Base-by-base conservation (phyloP, 1,140 invertebrate species). In the Pseudomyrmex pallidus region DNA sequence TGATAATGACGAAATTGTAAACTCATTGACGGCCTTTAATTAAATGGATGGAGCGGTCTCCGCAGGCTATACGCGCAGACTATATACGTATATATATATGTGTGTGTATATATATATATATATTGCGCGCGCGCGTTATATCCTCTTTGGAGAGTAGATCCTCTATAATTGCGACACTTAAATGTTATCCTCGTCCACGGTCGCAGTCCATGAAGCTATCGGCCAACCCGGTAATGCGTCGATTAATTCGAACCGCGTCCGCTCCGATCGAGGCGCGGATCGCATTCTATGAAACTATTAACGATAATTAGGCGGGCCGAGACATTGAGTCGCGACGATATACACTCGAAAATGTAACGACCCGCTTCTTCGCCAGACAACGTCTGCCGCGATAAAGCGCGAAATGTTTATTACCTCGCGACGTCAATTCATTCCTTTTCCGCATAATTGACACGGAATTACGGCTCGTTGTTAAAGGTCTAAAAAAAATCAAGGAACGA, bases 111-210 rank as follows among this genome's bases (percentile, higher is more conserved):
- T 35, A 35, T 35, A 35, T 35, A 35, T 7, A 35, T 35, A 35
- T 35, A 35, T 35, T 35, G 35, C 35, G 35, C 35, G 35, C 73
- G 86, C 82, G 87, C 74, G 87, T 88, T 88, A 88, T 85, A 85
- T 78, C 63, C 72, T 35, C 35, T 35, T 35, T 25, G 62, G 77
- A 61, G 64, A 61, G 64, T 83, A 89, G 78, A 89, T 89, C 74
- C 86, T 25, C 73, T 61, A 74, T 89, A 89, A 89, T 89, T 89
- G 87, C 87, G 84, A 89, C 76, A 74, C 83, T 89, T 88, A 88
- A 89, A 68, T 68, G 84, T 82, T 88, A 88, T 88, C 74, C 84
- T 52, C 72, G 56, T 17, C 54, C 54, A 57, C 48, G 72, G 35
- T 7, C 35, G 67, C 72, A 85, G 73, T 88, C 84, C 84, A 85